Conservation (phyloP, 1,140 invertebrate genomes). For the Drosophila serrata region DNA sequence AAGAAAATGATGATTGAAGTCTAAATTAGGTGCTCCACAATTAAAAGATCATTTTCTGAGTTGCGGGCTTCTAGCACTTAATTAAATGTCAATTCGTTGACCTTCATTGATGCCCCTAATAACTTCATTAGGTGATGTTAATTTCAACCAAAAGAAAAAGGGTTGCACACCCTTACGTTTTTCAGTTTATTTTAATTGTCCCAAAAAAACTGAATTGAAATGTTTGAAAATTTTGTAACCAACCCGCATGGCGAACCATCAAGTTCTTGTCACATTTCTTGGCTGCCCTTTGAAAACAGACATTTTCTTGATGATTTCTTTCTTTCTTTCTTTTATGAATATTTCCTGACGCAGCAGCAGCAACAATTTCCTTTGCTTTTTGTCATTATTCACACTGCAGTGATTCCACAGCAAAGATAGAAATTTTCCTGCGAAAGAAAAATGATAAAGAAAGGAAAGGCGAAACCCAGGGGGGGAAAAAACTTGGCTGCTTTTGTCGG, state of each 20-base stretch:
- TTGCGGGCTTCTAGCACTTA: constrained; percentile 72
- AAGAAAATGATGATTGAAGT: constrained; percentile 58
- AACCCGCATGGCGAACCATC: constrained; percentile 60
- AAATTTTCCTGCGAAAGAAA: constrained; percentile 38
- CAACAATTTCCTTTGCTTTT: constrained; percentile 51
- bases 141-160: constrained; percentile 36
- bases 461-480: constrained; percentile 44
- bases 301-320: constrained; percentile 51
- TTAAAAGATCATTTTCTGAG: constrained; percentile 76
- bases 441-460: constrained; percentile 11
- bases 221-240: constrained; percentile 38
- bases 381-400: constrained; percentile 78
- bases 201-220: constrained; percentile 10
- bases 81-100: constrained; percentile 82
- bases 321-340: constrained; percentile 62
- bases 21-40: constrained; percentile 69
- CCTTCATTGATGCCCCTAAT: constrained; percentile 76
- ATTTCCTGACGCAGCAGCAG: constrained; percentile 68
- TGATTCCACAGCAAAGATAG: constrained; percentile 71
- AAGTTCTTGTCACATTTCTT: constrained; percentile 41
- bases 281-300: constrained; percentile 9
- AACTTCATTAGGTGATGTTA: constrained; percentile 70
- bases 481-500: constrained; percentile 79
- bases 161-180: constrained; percentile 48
- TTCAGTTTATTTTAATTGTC: constrained; percentile 30